Percentiles rank a stretch among this genome's conserved stretches.
phyloP scores from a whole-genome alignment of 2,113 vertebrate genomes.

The Apeltes quadracus region DNA sequence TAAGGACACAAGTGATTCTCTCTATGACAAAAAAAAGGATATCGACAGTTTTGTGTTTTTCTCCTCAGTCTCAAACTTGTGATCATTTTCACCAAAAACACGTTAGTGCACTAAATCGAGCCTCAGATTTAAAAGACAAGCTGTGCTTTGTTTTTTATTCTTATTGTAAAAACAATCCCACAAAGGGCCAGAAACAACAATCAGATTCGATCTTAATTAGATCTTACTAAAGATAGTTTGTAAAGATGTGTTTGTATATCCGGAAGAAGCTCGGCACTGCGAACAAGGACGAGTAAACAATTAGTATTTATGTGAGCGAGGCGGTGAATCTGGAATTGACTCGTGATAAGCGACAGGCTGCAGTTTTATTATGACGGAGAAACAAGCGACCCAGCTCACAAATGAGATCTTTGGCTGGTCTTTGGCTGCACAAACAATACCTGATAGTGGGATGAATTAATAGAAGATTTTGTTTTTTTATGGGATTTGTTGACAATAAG shows the following conservation, averaged over 20 bases:
- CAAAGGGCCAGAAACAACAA: background rate
- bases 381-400: background rate
- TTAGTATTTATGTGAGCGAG: background rate
- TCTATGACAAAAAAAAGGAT: background rate
- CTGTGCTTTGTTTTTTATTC: background rate
- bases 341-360: background rate
- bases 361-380: background rate
- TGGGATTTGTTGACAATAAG: slow-evolving; percentile 24
- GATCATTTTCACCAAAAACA: background rate
- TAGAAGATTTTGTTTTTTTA: slow-evolving; percentile 16
- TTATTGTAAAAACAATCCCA: slow-evolving; percentile 28
- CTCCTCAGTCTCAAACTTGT: background rate
- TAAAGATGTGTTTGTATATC: background rate
- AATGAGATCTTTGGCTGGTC: too few relatives aligned
- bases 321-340: background rate
- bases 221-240: background rate
- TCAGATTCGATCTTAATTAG: background rate
- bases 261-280: background rate
- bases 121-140: background rate
- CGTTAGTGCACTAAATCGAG: background rate
- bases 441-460: background rate
- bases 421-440: background rate
- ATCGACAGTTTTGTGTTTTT: background rate
- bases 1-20: background rate
- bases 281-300: background rate